Evolutionary conservation across 2,888 invertebrate genomes (phyloP).

Genomic region (Melinaea menophilus): DNA sequence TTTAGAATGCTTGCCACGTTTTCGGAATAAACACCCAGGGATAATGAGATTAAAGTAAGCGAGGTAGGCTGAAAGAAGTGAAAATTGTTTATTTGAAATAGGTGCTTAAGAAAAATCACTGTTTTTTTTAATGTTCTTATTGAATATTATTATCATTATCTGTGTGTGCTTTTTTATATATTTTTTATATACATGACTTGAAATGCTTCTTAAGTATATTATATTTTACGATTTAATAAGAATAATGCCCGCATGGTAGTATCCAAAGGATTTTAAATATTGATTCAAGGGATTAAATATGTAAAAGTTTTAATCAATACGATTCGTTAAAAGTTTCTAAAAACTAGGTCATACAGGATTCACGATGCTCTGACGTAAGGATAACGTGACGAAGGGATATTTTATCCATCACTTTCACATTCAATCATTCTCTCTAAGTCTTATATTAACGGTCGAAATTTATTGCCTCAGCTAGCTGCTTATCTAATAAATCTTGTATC

Average conservation of each 20-base stretch:
- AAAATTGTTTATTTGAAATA: constrained; percentile 5
- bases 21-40: constrained; percentile 39
- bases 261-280: too few relatives aligned
- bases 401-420: constrained; percentile 41
- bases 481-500: constrained; percentile 10
- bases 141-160: neutral
- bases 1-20: constrained; percentile 53
- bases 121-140: neutral
- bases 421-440: constrained; percentile 49
- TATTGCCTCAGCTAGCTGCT: constrained; percentile 19
- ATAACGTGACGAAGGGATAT: constrained; percentile 43
- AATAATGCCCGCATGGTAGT: too few relatives aligned
- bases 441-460: constrained; percentile 37
- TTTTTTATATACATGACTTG: too few relatives aligned
- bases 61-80: constrained; percentile 31
- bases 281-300: too few relatives aligned
- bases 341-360: constrained; percentile 7
- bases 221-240: too few relatives aligned
- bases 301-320: constrained; percentile 2
- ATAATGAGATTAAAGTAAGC: constrained; percentile 52
- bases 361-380: constrained; percentile 22
- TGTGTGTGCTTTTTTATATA: too few relatives aligned
- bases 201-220: too few relatives aligned
- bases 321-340: constrained; percentile 11
- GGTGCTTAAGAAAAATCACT: neutral